phyloP scores from a whole-genome alignment of 2,113 vertebrate species.

The Danio rerio region GRCz12tu NC_133183.1:31192001-31192500 shows the following conservation, averaged over 20 bases:
- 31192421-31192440: conserved; percentile 4
- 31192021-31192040: conserved; percentile 33
- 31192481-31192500: conserved; percentile 41
- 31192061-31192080: conserved; percentile 9
- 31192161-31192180: conserved; percentile 44
- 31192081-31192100: conserved; percentile 7
- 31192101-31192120: conserved; percentile 5
- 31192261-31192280: conserved; percentile 35
- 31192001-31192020: conserved; percentile 36
- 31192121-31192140: background rate
- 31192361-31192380: background rate
- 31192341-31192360: conserved; percentile 24
- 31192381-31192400: background rate
- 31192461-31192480: conserved; percentile 28
- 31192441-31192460: conserved; percentile 12
- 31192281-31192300: conserved; percentile 18
- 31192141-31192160: conserved; percentile 24
- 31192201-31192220: conserved; percentile 43
- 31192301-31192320: conserved; percentile 29
- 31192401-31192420: background rate
- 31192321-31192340: conserved; percentile 30
- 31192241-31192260: conserved; percentile 40
- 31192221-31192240: conserved; percentile 10
- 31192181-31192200: conserved; percentile 44
- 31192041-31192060: conserved; percentile 36